Percentiles rank a stretch among this genome's conserved stretches.
phyloP scores from a whole-genome alignment of 2,888 invertebrate species.

The Lycaena phlaeas region DNA sequence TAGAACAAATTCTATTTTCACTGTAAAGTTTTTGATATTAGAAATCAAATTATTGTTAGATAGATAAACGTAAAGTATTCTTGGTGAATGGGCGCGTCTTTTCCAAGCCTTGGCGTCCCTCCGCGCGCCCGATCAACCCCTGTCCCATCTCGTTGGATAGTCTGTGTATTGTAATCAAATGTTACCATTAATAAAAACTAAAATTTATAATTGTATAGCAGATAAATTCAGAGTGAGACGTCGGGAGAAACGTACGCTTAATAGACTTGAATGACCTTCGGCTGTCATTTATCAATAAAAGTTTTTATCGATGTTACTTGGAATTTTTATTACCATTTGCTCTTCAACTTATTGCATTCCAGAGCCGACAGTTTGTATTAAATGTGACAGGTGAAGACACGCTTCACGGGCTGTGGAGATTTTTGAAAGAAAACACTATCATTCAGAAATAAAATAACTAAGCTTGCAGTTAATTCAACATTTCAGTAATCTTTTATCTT shows the following conservation, averaged over 20 bases:
- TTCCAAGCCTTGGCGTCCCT: constrained; percentile 43
- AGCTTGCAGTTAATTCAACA: too few relatives aligned
- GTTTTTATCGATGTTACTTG: constrained; percentile 68
- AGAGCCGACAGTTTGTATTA: background rate
- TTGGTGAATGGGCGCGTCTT: constrained; percentile 55
- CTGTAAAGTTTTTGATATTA: constrained; percentile 70
- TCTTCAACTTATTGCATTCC: constrained; percentile 6
- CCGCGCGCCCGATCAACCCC: constrained; percentile 47
- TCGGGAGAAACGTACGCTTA: constrained; percentile 69
- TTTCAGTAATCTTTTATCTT: too few relatives aligned
- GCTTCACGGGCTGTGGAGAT: background rate
- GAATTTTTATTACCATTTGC: constrained; percentile 32
- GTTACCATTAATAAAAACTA: constrained; percentile 55
- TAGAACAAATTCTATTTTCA: constrained; percentile 72
- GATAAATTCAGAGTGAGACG: constrained; percentile 46
- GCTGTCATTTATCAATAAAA: constrained; percentile 67
- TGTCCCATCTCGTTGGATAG: constrained; percentile 53
- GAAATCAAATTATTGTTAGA: constrained; percentile 65
- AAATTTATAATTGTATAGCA: constrained; percentile 56
- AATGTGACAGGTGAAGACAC: background rate
- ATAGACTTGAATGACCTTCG: constrained; percentile 52
- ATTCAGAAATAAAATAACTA: too few relatives aligned
- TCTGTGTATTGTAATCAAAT: constrained; percentile 65
- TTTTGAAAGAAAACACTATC: too few relatives aligned
- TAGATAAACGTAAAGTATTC: constrained; percentile 59